phyloP scores from a whole-genome alignment of 2,888 invertebrate genomes.

The Scaptomyza cyrtandrae region DNA sequence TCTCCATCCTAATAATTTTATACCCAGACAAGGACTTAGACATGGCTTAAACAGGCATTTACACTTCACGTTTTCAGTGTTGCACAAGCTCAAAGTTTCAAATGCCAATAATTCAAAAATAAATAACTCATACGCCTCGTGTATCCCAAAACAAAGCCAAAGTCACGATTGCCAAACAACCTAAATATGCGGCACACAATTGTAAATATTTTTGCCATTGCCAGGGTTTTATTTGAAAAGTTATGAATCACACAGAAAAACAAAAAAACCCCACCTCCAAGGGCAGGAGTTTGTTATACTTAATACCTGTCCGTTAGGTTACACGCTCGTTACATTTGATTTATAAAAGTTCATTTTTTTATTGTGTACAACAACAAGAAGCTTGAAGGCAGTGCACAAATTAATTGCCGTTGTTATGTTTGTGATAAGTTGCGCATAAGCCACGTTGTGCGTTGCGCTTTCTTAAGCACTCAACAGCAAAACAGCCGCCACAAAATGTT shows the following conservation, averaged over 20 bases:
- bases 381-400: conserved; percentile 66
- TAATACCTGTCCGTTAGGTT: conserved; percentile 62
- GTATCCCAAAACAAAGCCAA: conserved; percentile 49
- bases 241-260: conserved; percentile 17
- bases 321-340: conserved; percentile 80
- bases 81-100: conserved; percentile 30
- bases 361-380: conserved; percentile 29
- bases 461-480: conserved; percentile 17
- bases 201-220: conserved; percentile 74
- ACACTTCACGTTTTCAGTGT: conserved; percentile 5
- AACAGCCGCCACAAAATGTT: conserved; percentile 28
- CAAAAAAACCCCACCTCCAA: conserved; percentile 24
- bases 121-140: conserved; percentile 74
- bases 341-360: conserved; percentile 74
- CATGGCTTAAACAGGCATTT: conserved; percentile 34
- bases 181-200: conserved; percentile 52
- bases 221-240: conserved; percentile 76
- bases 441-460: conserved; percentile 42
- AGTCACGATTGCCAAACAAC: conserved; percentile 72
- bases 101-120: conserved; percentile 74
- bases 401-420: conserved; percentile 77
- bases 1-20: background rate
- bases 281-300: conserved; percentile 1
- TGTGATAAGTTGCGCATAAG: conserved; percentile 77
- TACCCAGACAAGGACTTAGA: conserved; percentile 28